These are phyloP conservation scores for Coreius guichenoti DNA, from an alignment of 2,797 vertebrate genomes.

Conservation along the genomic window DNA sequence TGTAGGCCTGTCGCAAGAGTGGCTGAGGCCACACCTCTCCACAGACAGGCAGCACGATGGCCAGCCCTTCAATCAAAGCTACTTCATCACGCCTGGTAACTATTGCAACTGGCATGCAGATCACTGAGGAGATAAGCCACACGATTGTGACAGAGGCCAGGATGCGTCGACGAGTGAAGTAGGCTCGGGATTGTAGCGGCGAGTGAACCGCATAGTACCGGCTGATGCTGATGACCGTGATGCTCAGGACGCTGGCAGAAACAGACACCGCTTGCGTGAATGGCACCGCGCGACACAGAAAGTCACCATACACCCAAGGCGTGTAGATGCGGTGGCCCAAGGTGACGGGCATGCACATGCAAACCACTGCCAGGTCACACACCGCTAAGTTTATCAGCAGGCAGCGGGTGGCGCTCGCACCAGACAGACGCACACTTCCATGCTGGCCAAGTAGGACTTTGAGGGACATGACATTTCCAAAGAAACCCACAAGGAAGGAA, in stretches of 20 bases:
- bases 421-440: conserved; percentile 73
- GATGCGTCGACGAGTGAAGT: conserved; percentile 85
- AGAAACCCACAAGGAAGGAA: conserved; percentile 84
- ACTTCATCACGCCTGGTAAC: conserved; percentile 85
- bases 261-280: conserved; percentile 89
- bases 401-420: conserved; percentile 84
- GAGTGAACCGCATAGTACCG: conserved; percentile 88
- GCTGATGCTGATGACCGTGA: conserved; percentile 89
- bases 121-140: conserved; percentile 84
- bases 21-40: conserved; percentile 88
- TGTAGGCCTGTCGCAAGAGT: conserved; percentile 86
- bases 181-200: conserved; percentile 83
- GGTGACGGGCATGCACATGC: conserved; percentile 90
- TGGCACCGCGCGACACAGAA: conserved; percentile 86
- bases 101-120: conserved; percentile 87
- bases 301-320: conserved; percentile 90
- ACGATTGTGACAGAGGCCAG: conserved; percentile 84
- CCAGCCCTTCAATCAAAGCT: conserved; percentile 76
- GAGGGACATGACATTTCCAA: conserved; percentile 87
- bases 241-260: conserved; percentile 86
- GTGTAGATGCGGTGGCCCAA: conserved; percentile 88
- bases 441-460: conserved; percentile 82
- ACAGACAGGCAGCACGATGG: conserved; percentile 83
- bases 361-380: conserved; percentile 91
- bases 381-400: conserved; percentile 88